Evolutionary conservation across 2,888 invertebrate species (phyloP).

Genomic region (Synergus gifuensis): DNA sequence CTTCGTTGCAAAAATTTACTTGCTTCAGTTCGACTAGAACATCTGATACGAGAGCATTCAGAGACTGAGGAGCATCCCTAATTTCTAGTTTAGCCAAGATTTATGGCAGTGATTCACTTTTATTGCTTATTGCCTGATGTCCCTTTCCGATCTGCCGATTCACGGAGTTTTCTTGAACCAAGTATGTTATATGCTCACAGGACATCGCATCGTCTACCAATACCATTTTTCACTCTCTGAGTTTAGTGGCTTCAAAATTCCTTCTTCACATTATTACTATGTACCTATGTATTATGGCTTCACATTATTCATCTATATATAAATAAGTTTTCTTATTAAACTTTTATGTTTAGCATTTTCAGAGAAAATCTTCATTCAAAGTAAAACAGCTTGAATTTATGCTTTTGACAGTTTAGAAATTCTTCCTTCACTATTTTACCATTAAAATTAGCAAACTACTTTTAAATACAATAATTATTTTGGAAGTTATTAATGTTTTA

Average conservation of each 20-base stretch:
- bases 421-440: no score
- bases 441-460: no score
- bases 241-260: not conserved
- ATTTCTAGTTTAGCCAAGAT: slow-evolving; percentile 51
- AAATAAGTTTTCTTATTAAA: no score
- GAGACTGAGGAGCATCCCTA: slow-evolving; percentile 45
- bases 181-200: not conserved
- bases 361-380: no score
- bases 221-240: not conserved
- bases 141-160: slow-evolving; percentile 42
- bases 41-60: slow-evolving; percentile 45
- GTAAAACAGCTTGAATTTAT: no score
- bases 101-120: slow-evolving; percentile 64
- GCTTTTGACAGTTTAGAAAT: no score
- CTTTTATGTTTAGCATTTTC: no score
- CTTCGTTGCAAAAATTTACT: slow-evolving; percentile 34
- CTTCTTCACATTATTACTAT: no score
- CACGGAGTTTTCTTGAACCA: slow-evolving; percentile 1
- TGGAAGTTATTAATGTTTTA: no score
- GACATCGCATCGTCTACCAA: not conserved
- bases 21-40: slow-evolving; percentile 32
- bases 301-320: no score
- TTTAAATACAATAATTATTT: no score
- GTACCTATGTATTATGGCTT: no score
- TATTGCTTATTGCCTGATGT: slow-evolving; percentile 62